Evolutionary conservation across 2,113 vertebrate genomes (phyloP), one percentile per base, ranked within the genome.

Genomic region (Aptenodytes forsteri): DNA sequence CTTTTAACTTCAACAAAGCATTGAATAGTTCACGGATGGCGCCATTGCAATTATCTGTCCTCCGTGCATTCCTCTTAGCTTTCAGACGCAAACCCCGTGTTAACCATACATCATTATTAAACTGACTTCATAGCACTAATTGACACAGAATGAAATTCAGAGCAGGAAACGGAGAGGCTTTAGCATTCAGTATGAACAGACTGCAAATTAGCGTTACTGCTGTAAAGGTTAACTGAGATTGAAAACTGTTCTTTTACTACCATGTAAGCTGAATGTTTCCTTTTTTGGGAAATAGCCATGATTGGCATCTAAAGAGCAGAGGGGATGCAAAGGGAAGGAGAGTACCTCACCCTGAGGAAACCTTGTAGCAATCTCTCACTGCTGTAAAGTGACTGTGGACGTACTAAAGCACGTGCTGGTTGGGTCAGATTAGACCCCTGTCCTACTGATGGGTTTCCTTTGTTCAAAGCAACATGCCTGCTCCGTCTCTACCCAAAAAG

Each of bases 81-180:
- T 71, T 56, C 86, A 87, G 86, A 42, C 9, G 12, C 38, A 15
- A 27, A 11, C 30, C 90, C 64, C 0, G 1, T 90, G 79, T 52
- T 89, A 92, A 85, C 96, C 79, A 96, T 95, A 50, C 93, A 96
- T 98, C 97, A 95, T 93, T 94, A 90, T 97, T 97, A 97, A 85
- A 56, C 75, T 85, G 87, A 92, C 88, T 97, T 96, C 93, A 62
- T 36, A 44, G 20, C 76, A 55, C 87, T 98, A 97, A 98, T 97
- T 97, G 98, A 96, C 96, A 96, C 73, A 55, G 83, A 95, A 95
- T 98, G 95, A 95, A 96, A 98, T 95, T 91, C 82, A 86, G 83
- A 62, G 87, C 14, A 26, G 95, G 93, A 96, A 96, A 76, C 26
- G 10, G 91, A 65, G 71, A 89, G 29, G 65, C 47, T 94, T 97